Percentiles rank a stretch among this genome's conserved stretches.
Conservation (phyloP, 2,797 vertebrate genomes). For the Macropus fuliginosus region DNA sequence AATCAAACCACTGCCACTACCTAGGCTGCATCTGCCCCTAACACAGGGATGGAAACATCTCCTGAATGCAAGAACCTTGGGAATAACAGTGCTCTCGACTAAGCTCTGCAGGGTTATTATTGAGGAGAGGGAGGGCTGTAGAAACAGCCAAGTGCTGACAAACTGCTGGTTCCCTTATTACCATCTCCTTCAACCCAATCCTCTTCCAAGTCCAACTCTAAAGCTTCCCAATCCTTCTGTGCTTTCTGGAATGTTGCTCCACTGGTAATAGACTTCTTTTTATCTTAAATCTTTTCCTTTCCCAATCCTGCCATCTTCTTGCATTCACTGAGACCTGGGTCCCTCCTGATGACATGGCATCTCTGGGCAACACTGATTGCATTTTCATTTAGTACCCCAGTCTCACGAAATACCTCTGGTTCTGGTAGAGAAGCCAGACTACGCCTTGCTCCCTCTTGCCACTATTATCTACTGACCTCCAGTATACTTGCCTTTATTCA, state of each 20-base stretch:
- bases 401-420: too few species aligned
- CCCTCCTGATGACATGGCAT: not conserved
- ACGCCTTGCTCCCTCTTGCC: too few species aligned
- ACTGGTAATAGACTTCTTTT: not conserved
- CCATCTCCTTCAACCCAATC: not conserved
- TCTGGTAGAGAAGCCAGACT: too few species aligned
- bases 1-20: not conserved
- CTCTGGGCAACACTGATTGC: too few species aligned
- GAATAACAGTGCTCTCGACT: not conserved
- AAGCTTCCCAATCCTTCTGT: not conserved
- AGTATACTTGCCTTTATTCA: too few species aligned
- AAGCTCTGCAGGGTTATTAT: not conserved
- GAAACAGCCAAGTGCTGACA: not conserved
- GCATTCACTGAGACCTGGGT: not conserved
- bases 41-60: not conserved
- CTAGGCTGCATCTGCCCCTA: not conserved
- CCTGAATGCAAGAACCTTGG: not conserved
- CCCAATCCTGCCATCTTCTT: not conserved
- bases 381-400: too few species aligned
- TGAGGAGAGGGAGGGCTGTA: not conserved
- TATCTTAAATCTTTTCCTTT: not conserved
- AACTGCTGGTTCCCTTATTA: not conserved
- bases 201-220: not conserved
- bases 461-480: too few species aligned
- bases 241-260: not conserved